Conservation (phyloP, 2,888 invertebrate species). For the Didymodactylos carnosus region DNA sequence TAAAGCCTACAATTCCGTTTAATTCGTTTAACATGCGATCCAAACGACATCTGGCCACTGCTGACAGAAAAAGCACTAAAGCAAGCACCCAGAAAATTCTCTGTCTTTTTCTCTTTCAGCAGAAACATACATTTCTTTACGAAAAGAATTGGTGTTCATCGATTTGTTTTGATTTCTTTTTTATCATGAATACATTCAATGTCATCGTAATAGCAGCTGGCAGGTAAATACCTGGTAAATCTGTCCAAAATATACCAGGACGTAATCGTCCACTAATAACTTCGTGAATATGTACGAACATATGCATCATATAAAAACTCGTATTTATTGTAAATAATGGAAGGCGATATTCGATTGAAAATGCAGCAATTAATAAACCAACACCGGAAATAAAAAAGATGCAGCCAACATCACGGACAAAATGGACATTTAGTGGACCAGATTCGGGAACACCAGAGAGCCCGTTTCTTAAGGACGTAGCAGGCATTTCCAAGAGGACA, state of each 20-base stretch:
- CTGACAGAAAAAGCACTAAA: too few relatives aligned
- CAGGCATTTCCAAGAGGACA: too few relatives aligned
- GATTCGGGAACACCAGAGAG: background rate
- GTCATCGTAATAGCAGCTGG: background rate
- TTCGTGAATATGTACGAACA: background rate
- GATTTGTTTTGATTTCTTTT: too few relatives aligned
- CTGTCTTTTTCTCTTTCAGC: too few relatives aligned
- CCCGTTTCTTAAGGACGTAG: too few relatives aligned
- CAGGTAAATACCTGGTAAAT: background rate
- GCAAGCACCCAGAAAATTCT: too few relatives aligned
- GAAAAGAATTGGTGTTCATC: too few relatives aligned
- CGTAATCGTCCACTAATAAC: background rate
- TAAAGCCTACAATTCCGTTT: too few relatives aligned
- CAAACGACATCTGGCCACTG: too few relatives aligned
- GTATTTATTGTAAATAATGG: background rate
- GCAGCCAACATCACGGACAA: background rate
- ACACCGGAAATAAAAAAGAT: background rate
- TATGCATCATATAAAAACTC: background rate
- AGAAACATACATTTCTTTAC: too few relatives aligned
- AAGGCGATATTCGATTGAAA: background rate
- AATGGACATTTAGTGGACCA: background rate
- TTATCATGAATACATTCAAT: background rate
- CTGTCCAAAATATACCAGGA: background rate
- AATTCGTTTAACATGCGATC: too few relatives aligned
- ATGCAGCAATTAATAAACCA: background rate